These are phyloP conservation scores for Limnephilus rhombicus DNA, from an alignment of 2,888 invertebrate genomes.

Conservation along the genomic window DNA sequence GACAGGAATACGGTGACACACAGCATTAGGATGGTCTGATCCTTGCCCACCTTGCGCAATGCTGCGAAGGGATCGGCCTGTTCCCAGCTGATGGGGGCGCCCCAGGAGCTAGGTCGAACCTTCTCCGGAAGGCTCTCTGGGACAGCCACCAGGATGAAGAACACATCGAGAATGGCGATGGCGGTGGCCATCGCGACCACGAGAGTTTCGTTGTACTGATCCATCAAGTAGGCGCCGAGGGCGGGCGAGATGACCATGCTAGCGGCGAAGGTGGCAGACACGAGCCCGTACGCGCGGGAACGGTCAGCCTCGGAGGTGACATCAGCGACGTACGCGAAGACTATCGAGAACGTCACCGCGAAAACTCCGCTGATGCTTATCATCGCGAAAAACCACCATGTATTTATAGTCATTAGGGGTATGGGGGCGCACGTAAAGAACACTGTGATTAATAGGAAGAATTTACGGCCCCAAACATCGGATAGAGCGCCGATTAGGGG, in stretches of 20 bases:
- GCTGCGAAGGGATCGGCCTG: conserved; percentile 98
- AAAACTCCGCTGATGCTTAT: conserved; percentile 99
- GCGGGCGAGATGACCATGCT: conserved; percentile 99
- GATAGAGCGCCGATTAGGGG: conserved; percentile 98
- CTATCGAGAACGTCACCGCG: conserved; percentile 99
- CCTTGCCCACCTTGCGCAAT: conserved; percentile 94
- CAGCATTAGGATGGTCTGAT: conserved; percentile 96
- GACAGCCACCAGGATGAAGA: conserved; percentile 98
- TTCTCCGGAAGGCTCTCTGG: conserved; percentile 99
- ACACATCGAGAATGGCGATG: conserved; percentile 96
- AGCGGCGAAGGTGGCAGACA: conserved; percentile 99
- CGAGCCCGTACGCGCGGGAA: conserved; percentile 96
- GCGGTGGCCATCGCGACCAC: conserved; percentile 97
- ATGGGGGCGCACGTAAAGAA: conserved; percentile 99
- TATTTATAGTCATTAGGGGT: conserved; percentile 98
- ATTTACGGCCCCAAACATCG: conserved; percentile 99
- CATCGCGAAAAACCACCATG: conserved; percentile 99
- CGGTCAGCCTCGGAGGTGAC: conserved; percentile 98
- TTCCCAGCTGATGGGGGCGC: conserved; percentile 96
- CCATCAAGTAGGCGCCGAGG: conserved; percentile 93
- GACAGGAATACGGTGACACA: conserved; percentile 98
- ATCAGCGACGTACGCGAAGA: conserved; percentile 99
- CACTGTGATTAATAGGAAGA: conserved; percentile 97
- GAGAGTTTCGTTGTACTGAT: conserved; percentile 88
- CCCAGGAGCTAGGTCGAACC: conserved; percentile 86